A percentile compares a stretch with the other conserved stretches of the same genome.
These are phyloP conservation scores for Cyanoderma ruficeps DNA, from an alignment of 2,113 vertebrate species.

Conservation along the genomic window DNA sequence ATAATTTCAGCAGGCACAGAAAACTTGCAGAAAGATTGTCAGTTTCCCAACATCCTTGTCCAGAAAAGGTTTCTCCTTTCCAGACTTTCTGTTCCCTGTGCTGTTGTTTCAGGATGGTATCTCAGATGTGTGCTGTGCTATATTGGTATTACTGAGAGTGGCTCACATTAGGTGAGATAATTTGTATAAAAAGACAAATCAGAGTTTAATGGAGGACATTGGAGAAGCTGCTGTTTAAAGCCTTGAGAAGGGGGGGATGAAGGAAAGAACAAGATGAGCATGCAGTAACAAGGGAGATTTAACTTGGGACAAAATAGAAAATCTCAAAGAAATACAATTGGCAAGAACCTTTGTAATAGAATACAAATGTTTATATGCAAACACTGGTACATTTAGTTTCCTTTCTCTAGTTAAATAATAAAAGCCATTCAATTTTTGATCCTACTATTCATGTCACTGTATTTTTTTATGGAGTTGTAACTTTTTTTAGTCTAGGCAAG, in stretches of 20 bases:
- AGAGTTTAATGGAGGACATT: not conserved
- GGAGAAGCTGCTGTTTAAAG: not conserved
- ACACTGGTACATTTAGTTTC: not conserved
- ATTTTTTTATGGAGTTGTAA: not conserved
- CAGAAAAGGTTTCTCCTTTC: not conserved
- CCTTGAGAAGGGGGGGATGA: fast-evolving
- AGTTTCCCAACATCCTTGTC: not conserved
- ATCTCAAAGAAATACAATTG: not conserved
- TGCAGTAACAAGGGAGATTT: not conserved
- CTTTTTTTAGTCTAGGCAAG: not conserved
- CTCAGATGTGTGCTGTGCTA: not conserved
- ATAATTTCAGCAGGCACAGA: not conserved
- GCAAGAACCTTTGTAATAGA: not conserved
- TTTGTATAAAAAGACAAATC: not conserved
- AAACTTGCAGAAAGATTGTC: not conserved
- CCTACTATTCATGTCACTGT: not conserved
- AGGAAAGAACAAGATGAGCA: not conserved
- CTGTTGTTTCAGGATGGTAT: not conserved
- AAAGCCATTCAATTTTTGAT: not conserved
- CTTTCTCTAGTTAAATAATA: not conserved
- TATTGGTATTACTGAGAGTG: not conserved
- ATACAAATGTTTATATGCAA: not conserved
- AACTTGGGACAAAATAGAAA: not conserved
- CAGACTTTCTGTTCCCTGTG: not conserved
- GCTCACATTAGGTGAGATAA: not conserved